Percentiles rank a stretch among this genome's conserved stretches.
phyloP scores from a whole-genome alignment of 2,888 invertebrate species.

The Hydroisotoma schaefferi region DNA sequence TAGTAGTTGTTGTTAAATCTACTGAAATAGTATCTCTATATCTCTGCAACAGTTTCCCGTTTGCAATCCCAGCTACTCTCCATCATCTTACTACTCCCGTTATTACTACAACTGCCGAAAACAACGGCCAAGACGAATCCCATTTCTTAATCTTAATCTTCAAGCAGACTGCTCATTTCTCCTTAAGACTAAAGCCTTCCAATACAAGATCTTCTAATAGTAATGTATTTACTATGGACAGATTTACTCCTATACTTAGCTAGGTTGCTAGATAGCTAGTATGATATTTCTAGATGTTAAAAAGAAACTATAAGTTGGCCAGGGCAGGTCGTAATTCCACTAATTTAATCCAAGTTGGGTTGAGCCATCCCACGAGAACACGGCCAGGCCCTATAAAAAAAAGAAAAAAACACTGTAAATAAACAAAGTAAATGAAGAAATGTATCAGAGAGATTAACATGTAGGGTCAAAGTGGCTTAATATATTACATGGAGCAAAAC shows the following conservation, averaged over 20 bases:
- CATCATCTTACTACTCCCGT: neutral
- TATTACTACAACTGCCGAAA: neutral
- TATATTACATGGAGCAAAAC: no score
- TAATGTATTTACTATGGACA: neutral
- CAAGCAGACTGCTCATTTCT: no score
- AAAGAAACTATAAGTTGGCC: no score
- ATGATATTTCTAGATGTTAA: no score
- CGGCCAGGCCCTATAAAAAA: constrained; percentile 31
- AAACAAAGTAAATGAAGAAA: no score
- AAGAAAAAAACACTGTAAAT: constrained; percentile 10
- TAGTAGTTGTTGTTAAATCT: no score
- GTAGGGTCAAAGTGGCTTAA: constrained; percentile 1
- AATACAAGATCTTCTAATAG: neutral
- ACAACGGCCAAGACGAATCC: neutral
- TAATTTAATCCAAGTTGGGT: constrained; percentile 5
- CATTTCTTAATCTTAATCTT: neutral
- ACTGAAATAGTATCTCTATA: no score
- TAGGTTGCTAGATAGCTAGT: no score
- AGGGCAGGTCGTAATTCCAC: constrained; percentile 1
- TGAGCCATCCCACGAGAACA: constrained; percentile 25
- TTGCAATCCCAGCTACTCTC: neutral
- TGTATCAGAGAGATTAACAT: constrained; percentile 7
- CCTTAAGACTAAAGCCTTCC: no score
- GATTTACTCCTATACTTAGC: constrained; percentile 5
- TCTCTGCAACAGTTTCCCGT: no score